Base-by-base conservation (phyloP, 2,797 vertebrate genomes). In the Spatula versicolor region DNA sequence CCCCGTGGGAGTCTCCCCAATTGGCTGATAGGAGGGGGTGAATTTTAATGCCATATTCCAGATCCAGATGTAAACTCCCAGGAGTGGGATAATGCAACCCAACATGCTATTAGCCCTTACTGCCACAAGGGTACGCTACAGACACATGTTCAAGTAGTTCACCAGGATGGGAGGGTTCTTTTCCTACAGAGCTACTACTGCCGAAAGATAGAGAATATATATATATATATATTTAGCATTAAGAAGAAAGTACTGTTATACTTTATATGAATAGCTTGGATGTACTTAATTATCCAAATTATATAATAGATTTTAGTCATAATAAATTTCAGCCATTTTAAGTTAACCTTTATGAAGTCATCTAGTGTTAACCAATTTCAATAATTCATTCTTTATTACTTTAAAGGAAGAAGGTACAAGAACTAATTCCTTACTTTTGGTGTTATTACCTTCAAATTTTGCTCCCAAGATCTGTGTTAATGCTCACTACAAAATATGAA, bases 141-240 rank as follows among this genome's bases (percentile, higher is more conserved):
- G n/a, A 33, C 17, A 46, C 7, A 8, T 3, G 20, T 46, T 71
- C 56, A 55, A 55, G 28, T 15, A 54, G 31, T 26, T 28, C 30
- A 25, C 11, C 17, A 46, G 13, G 13, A n/a, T 0, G 3, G 3
- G 33, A 7, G 5, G 3, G 9, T 8, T n/a, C 39, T 28, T 80
- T 52, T 39, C 55, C 48, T 72, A 68, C 33, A 83, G 50, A 73
- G 12, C 17, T 31, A 30, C 55, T 79, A 30, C 59, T 79, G 67
- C 67, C 72, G 35, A 59, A 63, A 45, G 16, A 28, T 0, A 71
- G 13, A 13, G 30, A n/a, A 43, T 43, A 19, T 45, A 45, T 45
- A 19, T 43, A 41, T 41, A 14, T 15, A 41, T 41, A 45, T 45
- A 45, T 45, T 45, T 45, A 45, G 43, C 19, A 45, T 83, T 79